phyloP scores from a whole-genome alignment of 2,113 vertebrate genomes.

The Cavia aperea region DNA sequence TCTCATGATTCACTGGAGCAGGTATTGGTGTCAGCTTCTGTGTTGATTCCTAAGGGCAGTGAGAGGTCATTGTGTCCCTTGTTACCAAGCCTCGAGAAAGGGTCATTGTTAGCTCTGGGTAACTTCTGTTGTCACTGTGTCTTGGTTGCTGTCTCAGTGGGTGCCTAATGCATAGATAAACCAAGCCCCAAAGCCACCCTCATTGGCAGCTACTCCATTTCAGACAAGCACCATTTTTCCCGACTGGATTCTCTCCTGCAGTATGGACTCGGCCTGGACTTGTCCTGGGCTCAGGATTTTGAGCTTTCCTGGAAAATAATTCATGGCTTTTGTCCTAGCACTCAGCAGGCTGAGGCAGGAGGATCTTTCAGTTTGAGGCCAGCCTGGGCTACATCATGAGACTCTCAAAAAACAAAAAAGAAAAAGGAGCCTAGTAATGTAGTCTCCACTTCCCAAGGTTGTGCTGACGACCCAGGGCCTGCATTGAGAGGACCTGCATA shows the following conservation, averaged over 20 bases:
- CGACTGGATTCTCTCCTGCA: neutral
- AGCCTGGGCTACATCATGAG: neutral
- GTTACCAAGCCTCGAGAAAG: neutral
- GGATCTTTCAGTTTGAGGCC: neutral
- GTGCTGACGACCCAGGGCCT: too few relatives aligned
- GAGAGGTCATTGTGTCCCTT: neutral
- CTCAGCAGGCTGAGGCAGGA: neutral
- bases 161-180: neutral
- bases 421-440: neutral
- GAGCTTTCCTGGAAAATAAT: neutral
- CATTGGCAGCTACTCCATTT: neutral
- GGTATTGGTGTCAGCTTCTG: neutral
- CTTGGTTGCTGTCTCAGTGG: neutral
- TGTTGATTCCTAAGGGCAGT: neutral
- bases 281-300: neutral
- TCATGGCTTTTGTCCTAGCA: neutral
- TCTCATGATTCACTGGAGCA: accelerated
- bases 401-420: neutral
- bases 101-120: neutral
- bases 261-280: neutral
- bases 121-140: neutral
- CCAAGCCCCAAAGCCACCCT: neutral
- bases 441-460: neutral
- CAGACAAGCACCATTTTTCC: neutral
- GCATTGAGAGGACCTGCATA: accelerated